Conservation (phyloP, 2,888 invertebrate genomes). For the Gasteruption jaculator region DNA sequence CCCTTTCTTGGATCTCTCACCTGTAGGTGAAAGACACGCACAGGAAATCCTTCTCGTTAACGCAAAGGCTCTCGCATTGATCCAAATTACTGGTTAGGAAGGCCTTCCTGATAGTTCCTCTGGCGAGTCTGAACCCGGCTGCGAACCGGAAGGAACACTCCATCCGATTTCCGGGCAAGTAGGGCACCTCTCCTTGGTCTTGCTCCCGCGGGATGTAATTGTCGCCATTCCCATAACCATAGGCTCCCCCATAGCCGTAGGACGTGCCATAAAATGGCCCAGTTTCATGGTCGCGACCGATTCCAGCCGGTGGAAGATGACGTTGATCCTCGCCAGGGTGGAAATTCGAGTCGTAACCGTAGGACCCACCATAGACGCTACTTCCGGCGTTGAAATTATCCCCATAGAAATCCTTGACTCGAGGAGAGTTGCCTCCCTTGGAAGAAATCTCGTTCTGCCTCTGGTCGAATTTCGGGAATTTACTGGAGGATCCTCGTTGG, state of each 20-base stretch:
- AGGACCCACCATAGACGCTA: conserved; percentile 56
- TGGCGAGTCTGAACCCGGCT: conserved; percentile 70
- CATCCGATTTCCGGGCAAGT: conserved; percentile 30
- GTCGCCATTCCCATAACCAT: conserved; percentile 31
- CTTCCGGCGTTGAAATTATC: conserved; percentile 60
- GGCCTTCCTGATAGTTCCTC: conserved; percentile 64
- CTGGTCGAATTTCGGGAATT: no score
- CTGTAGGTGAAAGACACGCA: conserved; percentile 76
- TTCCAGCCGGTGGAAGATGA: conserved; percentile 10
- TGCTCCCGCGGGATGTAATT: conserved; percentile 24
- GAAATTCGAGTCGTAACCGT: conserved; percentile 32
- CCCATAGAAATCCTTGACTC: conserved; percentile 50
- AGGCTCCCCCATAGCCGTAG: conserved; percentile 30
- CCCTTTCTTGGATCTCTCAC: conserved; percentile 45
- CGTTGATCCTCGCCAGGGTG: conserved; percentile 14
- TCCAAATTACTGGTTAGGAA: conserved; percentile 65
- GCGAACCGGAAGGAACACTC: conserved; percentile 74
- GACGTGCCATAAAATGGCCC: conserved; percentile 25
- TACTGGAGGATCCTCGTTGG: no score
- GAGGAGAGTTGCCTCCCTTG: no score
- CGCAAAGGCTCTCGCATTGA: conserved; percentile 74
- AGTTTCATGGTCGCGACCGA: conserved; percentile 11
- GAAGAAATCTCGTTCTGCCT: neutral
- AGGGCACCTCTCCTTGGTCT: conserved; percentile 15
- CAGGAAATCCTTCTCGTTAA: conserved; percentile 64